Evolutionary conservation across 2,113 vertebrate genomes (phyloP), one percentile per base, ranked within the genome.

Genomic region (Vombatus ursinus): DNA sequence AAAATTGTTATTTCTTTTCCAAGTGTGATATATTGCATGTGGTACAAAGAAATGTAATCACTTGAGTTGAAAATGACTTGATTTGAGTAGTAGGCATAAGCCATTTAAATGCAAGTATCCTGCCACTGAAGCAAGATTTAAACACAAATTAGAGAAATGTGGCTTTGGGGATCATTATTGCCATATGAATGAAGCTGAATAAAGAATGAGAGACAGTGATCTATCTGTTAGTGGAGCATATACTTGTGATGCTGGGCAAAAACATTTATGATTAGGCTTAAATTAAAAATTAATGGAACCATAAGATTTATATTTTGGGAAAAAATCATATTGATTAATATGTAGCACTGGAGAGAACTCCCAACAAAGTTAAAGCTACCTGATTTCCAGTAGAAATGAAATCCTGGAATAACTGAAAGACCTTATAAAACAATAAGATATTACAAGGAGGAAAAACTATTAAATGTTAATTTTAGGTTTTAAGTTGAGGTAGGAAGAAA

Each of bases 141-240:
- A 97, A 97, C 95, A 97, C 95, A 95, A 97, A 96, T 96, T 96
- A 97, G 57, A 96, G 93, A 94, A 97, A 91, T 94, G 52, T 95
- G 52, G 26, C 50, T 95, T 95, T 44, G 28, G 49, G 91, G 8
- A 94, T 97, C 96, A 97, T 97, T 97, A 97, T 84, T 95, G 92
- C 53, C 53, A 50, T 90, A 7, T 93, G 52, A 97, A 93, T 95
- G 9, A 93, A 92, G 52, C 7, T 92, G 50, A 97, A 97, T 96
- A 77, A 96, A 94, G 84, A 97, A 92, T 91, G n/a, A 94, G 90
- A 95, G 54, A 93, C 25, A 95, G 24, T 8, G 94, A 93, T 93
- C 96, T 92, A 8, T 94, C 96, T n/a, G n/a, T n/a, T n/a, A 94
- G 51, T 12, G 11, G 89, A 94, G 91, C 50, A 94, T 57, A 47